These are phyloP conservation scores for Atlantisia rogersi DNA, from an alignment of 2,113 vertebrate species.

Conservation along the genomic window DNA sequence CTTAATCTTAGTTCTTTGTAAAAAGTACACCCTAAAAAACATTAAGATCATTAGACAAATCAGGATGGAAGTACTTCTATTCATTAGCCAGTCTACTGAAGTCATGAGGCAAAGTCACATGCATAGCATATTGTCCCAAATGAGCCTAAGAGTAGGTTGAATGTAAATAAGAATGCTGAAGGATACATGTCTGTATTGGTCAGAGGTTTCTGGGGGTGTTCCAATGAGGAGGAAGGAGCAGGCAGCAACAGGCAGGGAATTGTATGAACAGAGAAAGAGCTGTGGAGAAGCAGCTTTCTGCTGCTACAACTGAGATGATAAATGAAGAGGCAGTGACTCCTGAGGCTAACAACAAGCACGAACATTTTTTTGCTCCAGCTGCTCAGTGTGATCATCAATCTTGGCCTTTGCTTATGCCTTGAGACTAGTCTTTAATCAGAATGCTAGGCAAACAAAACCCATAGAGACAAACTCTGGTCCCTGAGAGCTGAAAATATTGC, in stretches of 20 bases:
- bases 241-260: background rate
- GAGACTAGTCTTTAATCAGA: background rate
- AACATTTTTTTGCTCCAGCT: background rate
- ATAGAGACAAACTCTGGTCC: background rate
- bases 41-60: background rate
- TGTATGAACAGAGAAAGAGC: background rate
- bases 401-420: background rate
- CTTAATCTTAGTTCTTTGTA: background rate
- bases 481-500: background rate
- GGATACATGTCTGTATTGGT: background rate
- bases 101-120: background rate
- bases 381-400: background rate
- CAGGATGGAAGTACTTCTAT: background rate
- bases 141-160: background rate
- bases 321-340: background rate
- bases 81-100: background rate
- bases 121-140: background rate
- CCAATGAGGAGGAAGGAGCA: background rate
- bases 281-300: background rate
- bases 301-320: background rate
- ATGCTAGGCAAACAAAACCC: background rate
- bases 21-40: background rate
- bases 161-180: background rate
- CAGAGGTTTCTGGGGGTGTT: background rate
- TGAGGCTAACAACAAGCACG: background rate